These are phyloP conservation scores for Podotricha telesiphe DNA, from an alignment of 2,888 invertebrate species.

Conservation along the genomic window DNA sequence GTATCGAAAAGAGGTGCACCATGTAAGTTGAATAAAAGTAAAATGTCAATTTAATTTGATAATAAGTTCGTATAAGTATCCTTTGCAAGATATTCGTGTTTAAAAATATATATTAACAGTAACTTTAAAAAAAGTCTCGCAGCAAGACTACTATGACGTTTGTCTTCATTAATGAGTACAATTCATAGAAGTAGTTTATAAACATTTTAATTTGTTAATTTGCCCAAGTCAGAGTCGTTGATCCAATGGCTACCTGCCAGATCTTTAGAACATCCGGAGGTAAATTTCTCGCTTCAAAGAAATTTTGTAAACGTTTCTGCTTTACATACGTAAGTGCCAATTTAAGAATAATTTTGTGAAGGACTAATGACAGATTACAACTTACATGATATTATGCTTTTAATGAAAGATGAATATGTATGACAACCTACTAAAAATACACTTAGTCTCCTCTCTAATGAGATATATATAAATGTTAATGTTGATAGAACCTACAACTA, in stretches of 20 bases:
- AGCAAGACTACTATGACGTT: neutral
- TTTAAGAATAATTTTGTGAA: slow-evolving; percentile 23
- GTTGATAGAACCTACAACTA: no score
- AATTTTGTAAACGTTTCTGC: slow-evolving; percentile 26
- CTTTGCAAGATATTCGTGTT: neutral
- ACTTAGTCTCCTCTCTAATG: no score
- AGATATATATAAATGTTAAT: no score
- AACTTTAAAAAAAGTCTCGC: no score
- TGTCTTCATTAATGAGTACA: neutral
- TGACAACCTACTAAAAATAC: no score
- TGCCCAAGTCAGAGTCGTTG: slow-evolving; percentile 40
- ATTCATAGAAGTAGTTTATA: slow-evolving; percentile 3
- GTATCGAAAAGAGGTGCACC: no score
- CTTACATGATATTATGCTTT: neutral
- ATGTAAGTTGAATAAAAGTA: no score
- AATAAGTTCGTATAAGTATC: no score
- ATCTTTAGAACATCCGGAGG: slow-evolving; percentile 34
- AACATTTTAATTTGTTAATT: slow-evolving; percentile 23
- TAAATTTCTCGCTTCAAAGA: slow-evolving; percentile 28
- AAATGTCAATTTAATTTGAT: no score
- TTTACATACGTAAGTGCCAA: slow-evolving; percentile 30
- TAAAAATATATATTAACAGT: no score
- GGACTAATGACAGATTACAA: slow-evolving; percentile 17
- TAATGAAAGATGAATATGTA: no score
- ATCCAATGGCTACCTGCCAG: slow-evolving; percentile 45